Evolutionary conservation across 2,888 invertebrate genomes (phyloP).

Genomic region (Auanema freiburgensis): DNA sequence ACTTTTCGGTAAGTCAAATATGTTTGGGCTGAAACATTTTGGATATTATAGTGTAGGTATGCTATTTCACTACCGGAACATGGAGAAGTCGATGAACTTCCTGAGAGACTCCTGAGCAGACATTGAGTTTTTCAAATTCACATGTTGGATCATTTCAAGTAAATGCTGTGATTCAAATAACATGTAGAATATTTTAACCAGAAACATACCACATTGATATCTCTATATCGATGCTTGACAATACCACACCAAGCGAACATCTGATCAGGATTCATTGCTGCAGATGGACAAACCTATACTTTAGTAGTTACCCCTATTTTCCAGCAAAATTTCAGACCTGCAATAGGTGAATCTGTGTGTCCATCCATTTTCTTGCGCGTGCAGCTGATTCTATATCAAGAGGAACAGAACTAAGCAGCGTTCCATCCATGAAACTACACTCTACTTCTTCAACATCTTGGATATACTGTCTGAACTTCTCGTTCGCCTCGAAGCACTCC

Average conservation of each 20-base stretch:
- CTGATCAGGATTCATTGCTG: slow-evolving; percentile 1
- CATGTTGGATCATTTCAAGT: slow-evolving; percentile 20
- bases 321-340: slow-evolving; percentile 7
- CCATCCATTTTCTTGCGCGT: slow-evolving; percentile 15
- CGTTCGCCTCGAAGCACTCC: too few relatives aligned
- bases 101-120: slow-evolving; percentile 25
- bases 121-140: slow-evolving; percentile 17
- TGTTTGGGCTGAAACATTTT: background rate
- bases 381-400: slow-evolving; percentile 15
- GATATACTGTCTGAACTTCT: too few relatives aligned
- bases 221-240: slow-evolving; percentile 15
- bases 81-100: slow-evolving; percentile 29
- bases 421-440: too few relatives aligned
- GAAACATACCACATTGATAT: slow-evolving; percentile 17
- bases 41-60: background rate
- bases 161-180: slow-evolving; percentile 17
- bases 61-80: slow-evolving; percentile 21
- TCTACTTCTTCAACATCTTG: too few relatives aligned
- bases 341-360: slow-evolving; percentile 18
- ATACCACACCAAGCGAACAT: slow-evolving; percentile 17
- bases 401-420: background rate
- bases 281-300: slow-evolving; percentile 22
- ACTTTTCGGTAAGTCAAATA: background rate
- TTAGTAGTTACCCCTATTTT: too few relatives aligned
- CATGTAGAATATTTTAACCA: background rate